Conservation (phyloP, 2,888 invertebrate genomes). For the Lepidochrysops patricia region DNA sequence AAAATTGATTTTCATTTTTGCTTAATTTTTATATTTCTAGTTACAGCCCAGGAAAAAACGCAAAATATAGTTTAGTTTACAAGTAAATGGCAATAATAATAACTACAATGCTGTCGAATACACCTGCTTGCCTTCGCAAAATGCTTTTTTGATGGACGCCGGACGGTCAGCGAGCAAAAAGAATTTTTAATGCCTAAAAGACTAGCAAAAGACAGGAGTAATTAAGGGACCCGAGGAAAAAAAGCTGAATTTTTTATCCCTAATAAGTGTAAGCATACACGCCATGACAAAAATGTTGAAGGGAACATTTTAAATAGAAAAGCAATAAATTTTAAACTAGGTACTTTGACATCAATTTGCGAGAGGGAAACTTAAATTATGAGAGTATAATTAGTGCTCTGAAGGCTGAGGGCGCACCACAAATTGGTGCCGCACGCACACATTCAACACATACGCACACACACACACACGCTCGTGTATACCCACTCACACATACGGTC, state of each 20-base stretch:
- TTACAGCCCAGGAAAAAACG: too few species aligned
- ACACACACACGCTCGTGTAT: background rate
- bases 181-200: background rate
- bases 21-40: too few species aligned
- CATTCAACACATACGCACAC: background rate
- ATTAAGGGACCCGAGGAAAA: background rate
- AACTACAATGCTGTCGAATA: background rate
- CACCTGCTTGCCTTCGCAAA: background rate
- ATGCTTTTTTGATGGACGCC: background rate
- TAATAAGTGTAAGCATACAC: background rate
- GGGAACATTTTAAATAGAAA: background rate
- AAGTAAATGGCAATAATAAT: too few species aligned
- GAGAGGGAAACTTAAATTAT: background rate
- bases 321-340: background rate
- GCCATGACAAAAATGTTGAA: background rate
- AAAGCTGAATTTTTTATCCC: background rate
- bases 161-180: background rate
- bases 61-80: too few species aligned
- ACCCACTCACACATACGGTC: background rate
- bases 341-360: background rate
- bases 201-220: background rate
- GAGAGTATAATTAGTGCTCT: constrained; percentile 4
- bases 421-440: background rate
- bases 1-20: too few species aligned
- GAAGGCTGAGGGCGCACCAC: background rate